Evolutionary conservation across 2,888 invertebrate species (phyloP), one percentile per base, ranked within the genome.

Genomic region (Pyrgus malvae): DNA sequence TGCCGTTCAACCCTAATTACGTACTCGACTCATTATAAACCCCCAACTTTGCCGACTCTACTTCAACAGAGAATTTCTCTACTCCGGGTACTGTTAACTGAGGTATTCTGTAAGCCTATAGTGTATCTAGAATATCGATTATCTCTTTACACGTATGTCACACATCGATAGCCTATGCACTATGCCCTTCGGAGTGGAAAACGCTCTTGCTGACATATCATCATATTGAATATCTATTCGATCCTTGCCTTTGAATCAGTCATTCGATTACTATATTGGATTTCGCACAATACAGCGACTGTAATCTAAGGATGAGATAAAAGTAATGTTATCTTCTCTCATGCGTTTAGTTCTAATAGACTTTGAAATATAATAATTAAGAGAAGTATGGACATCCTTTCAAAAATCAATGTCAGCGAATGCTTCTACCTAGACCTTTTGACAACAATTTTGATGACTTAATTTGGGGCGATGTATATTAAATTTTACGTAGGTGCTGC

Each of bases 1-100:
- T n/a, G 27, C 6, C 44, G 3, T 29, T 19, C 38, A 38, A 38
- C 17, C 19, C 48, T 27, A 38, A 12, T 48, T 38, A 48, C 25
- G 11, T 17, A 17, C 27, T 27, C 37, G 12, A 38, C 8, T 8
- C 37, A 37, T 9, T 35, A 16, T 37, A 11, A 37, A 3, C 7
- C 7, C 14, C 2, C 29, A n/a, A 29, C 2, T 11, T 29, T 1
- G 9, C n/a, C n/a, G n/a, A n/a, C n/a, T n/a, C n/a, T n/a, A n/a
- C n/a, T n/a, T n/a, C n/a, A 27, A 27, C 6, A 9, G 8, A 27
- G 25, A 23, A 23, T 23, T 27, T 7, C 25, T 9, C 7, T n/a
- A 9, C 5, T n/a, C 29, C 11, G 11, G 29, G n/a, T 2, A 4
- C 5, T 31, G 14, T n/a, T n/a, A n/a, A n/a, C n/a, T n/a, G 12